These are phyloP conservation scores for Acromyrmex echinatior DNA, from an alignment of 1,140 invertebrate species.

Conservation along the genomic window DNA sequence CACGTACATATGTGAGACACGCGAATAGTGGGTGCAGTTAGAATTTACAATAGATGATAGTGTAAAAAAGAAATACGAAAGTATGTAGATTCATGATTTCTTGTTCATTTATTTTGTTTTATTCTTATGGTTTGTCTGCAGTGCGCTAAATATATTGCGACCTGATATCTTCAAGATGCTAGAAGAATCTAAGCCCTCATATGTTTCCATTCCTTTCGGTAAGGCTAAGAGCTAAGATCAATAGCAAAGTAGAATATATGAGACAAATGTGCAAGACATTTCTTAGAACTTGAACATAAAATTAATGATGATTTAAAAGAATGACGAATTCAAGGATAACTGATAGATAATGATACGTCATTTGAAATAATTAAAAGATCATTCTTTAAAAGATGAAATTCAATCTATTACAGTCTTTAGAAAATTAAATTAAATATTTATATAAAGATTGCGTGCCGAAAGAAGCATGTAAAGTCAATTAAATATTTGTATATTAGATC, in stretches of 20 bases:
- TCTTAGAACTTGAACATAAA: neutral
- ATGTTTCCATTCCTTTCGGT: neutral
- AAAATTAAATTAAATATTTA: slow-evolving; percentile 1
- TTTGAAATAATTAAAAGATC: neutral
- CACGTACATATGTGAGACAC: slow-evolving; percentile 45
- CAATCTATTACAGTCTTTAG: too few species aligned
- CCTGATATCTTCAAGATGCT: neutral
- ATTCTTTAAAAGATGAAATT: neutral
- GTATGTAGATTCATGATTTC: neutral
- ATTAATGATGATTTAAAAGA: neutral
- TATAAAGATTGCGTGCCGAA: neutral
- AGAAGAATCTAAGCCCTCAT: neutral
- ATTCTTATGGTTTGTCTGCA: neutral
- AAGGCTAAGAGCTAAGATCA: neutral
- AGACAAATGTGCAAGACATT: neutral
- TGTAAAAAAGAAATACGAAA: neutral
- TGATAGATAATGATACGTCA: neutral
- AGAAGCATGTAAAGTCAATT: too few species aligned
- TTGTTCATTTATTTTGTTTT: neutral
- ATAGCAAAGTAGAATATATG: neutral
- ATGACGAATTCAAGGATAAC: neutral
- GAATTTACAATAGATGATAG: neutral
- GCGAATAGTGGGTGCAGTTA: slow-evolving; percentile 74
- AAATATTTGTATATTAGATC: too few species aligned
- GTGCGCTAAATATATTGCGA: neutral